Evolutionary conservation across 2,113 vertebrate genomes (phyloP), one percentile per base, ranked within the genome.

Genomic region (Sceloporus tristichus): DNA sequence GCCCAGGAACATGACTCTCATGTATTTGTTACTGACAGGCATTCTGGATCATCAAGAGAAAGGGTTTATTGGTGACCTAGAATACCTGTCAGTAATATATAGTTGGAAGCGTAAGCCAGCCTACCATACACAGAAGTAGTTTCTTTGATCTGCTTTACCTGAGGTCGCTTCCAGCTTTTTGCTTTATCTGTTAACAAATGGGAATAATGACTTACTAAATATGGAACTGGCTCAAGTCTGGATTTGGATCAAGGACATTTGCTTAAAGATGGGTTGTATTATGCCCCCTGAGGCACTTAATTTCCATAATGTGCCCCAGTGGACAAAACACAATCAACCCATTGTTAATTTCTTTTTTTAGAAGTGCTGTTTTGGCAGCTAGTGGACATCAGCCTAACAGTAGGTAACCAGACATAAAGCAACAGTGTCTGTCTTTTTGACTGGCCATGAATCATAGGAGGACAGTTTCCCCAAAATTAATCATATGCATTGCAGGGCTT

Each of bases 311-410:
- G 23, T 68, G 18, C 7, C 42, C 18, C 27, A 34, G 40, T 86
- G 42, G 59, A 38, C 40, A 86, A 66, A 68, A 34, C 19, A n/a
- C 11, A 34, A 5, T 71, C 25, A 71, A 10, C 4, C 56, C 79
- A 29, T 48, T 68, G 54, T 18, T 68, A 82, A 3, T 68, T 27
- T 27, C 23, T 70, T 42, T 62, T 70, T 70, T 54, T 56, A 79
- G n/a, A 56, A 79, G 21, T 79, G 19, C 19, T 8, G 27, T 48
- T 83, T 86, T 86, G 48, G 85, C 19, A 79, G 76, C 21, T 66
- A 13, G 19, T 86, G 27, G 11, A 48, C 48, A 68, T 86, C 40
- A 54, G 62, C 59, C 40, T 79, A 34, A 34, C 48, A 79, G 73
- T 9, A 66, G 42, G 29, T 42, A 71, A 79, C n/a, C 42, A 86